Evolutionary conservation across 2,797 vertebrate genomes (phyloP), one percentile per base, ranked within the genome.

Genomic region (Schizopygopsis pylzovi): DNA sequence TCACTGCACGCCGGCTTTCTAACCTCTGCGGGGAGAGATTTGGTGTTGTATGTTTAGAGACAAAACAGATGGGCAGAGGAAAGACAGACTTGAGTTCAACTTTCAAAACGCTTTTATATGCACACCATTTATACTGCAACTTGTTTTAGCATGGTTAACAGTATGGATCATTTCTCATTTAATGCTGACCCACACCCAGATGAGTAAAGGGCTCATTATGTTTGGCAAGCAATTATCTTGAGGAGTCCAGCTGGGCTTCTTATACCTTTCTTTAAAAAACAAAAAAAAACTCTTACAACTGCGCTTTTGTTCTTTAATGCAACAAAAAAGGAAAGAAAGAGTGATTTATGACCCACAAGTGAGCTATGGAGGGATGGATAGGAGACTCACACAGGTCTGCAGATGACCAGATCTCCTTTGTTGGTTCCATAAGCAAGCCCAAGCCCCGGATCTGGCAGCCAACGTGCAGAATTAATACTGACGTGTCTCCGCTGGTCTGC

Each of bases 381-480:
- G 78, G 68, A 73, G 78, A 97, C 98, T 98, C 95, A 99, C 98
- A 99, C 97, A 85, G 98, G 98, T 88, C 98, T 95, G 90, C 98
- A 99, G 91, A 99, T 99, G 91, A 99, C 97, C 94, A 99, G 95
- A 94, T 99, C 98, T 85, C 98, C 98, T 91, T 99, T 99, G 95
- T 99, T 99, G 93, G 98, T 99, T 80, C 98, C 98, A 11, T 99
- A 99, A 0, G 98, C 98, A 91, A 99, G 93, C 86, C 98, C 98
- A 82, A 99, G 96, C 43, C 98, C 98, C 0, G 98, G 98, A 70
- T 99, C 98, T 0, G 98, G 98, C 52, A 99, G 96, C 98, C 98
- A 99, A 82, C 98, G 97, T 54, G 98, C 98, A 0, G 98, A 99
- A 93, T 99, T 99, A 91, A 99, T 99, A 93, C 98, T 99, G 95